These are phyloP conservation scores for Poecilia wingei DNA, from an alignment of 2,797 vertebrate species.

Conservation along the genomic window DNA sequence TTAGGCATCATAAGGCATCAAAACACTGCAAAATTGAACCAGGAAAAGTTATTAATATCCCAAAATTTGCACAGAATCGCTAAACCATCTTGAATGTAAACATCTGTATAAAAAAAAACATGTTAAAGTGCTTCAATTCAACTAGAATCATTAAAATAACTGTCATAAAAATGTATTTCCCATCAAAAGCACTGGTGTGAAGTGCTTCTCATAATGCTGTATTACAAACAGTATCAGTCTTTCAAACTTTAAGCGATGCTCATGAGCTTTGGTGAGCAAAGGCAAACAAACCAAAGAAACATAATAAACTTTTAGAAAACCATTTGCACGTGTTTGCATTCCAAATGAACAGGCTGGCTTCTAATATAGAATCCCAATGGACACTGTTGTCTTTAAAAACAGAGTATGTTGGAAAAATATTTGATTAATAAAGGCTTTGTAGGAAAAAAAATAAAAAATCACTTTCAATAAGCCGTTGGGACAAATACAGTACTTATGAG, in stretches of 20 bases:
- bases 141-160: constrained; percentile 25
- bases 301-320: not conserved
- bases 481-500: constrained; percentile 15
- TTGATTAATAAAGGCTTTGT: constrained; percentile 27
- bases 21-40: constrained; percentile 36
- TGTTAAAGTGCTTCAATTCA: constrained; percentile 72
- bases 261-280: constrained; percentile 22
- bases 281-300: constrained; percentile 3
- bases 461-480: not conserved
- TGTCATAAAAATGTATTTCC: constrained; percentile 5
- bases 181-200: constrained; percentile 12
- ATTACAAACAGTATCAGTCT: constrained; percentile 2
- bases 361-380: not conserved
- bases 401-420: not conserved
- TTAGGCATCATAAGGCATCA: constrained; percentile 26
- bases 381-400: not conserved
- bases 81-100: constrained; percentile 59
- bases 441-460: not conserved
- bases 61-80: constrained; percentile 14
- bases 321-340: not conserved
- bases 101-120: constrained; percentile 13
- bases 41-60: not conserved
- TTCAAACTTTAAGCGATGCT: constrained; percentile 18
- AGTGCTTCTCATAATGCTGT: not conserved
- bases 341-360: constrained; percentile 5